phyloP scores from a whole-genome alignment of 2,888 invertebrate genomes.

The Epinotia brunnichana region DNA sequence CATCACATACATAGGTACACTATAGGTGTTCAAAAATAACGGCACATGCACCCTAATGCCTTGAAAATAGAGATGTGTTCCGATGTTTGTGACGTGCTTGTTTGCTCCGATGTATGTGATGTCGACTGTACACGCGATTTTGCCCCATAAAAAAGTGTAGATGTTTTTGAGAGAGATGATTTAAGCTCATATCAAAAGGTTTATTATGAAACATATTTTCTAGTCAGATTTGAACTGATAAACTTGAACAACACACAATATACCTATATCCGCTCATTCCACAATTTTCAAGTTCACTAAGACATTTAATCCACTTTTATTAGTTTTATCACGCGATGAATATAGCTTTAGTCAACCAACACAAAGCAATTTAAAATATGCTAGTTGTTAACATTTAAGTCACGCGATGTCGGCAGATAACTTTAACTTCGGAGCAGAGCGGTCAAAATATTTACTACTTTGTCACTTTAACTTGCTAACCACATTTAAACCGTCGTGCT shows the following conservation, averaged over 20 bases:
- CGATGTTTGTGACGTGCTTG: too few species aligned
- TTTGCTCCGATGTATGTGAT: too few species aligned
- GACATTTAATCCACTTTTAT: slow-evolving; percentile 1
- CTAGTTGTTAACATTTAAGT: slow-evolving; percentile 8
- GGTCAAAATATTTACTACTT: not conserved
- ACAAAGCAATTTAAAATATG: not conserved
- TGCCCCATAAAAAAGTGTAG: too few species aligned
- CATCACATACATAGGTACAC: too few species aligned
- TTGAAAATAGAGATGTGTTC: too few species aligned
- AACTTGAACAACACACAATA: not conserved
- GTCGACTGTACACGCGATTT: too few species aligned
- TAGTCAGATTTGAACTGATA: not conserved
- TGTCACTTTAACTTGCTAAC: not conserved
- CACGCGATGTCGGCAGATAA: slow-evolving; percentile 12
- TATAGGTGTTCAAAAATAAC: too few species aligned
- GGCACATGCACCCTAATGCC: too few species aligned
- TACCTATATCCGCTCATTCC: not conserved
- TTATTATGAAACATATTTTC: too few species aligned
- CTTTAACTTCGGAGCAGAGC: not conserved
- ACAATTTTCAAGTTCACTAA: not conserved
- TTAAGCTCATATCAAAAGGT: too few species aligned
- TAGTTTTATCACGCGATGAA: slow-evolving; percentile 6
- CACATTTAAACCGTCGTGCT: not conserved
- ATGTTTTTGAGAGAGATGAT: too few species aligned
- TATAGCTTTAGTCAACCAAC: not conserved